Evolutionary conservation across 2,113 vertebrate species (phyloP).

Genomic region (Ochotona curzoniae): DNA sequence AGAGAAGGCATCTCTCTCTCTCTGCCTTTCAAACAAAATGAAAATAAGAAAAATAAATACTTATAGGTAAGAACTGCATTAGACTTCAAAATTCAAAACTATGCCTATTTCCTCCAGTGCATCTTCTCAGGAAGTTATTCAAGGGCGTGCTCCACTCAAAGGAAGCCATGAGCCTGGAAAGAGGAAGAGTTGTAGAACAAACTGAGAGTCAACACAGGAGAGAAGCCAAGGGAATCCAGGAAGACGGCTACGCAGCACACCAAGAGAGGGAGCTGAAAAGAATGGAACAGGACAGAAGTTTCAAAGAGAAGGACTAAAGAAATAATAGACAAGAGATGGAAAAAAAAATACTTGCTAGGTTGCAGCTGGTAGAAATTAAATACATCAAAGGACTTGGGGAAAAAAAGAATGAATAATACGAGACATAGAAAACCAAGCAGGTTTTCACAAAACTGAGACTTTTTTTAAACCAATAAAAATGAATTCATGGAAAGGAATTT

Average conservation of each 20-base stretch:
- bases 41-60: not conserved
- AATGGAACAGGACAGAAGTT: not conserved
- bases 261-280: not conserved
- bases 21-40: no score
- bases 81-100: not conserved
- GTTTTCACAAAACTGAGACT: not conserved
- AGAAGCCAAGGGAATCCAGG: not conserved
- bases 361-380: not conserved
- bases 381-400: not conserved
- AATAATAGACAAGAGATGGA: not conserved
- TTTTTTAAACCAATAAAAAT: not conserved
- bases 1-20: no score
- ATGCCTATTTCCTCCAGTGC: not conserved
- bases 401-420: not conserved
- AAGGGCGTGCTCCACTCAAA: conserved; percentile 49
- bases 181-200: conserved; percentile 7
- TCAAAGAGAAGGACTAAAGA: not conserved
- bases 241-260: not conserved
- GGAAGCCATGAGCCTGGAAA: conserved; percentile 32
- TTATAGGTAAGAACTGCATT: not conserved
- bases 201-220: not conserved
- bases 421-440: not conserved
- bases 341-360: not conserved
- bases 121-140: conserved; percentile 30
- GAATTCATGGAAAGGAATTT: not conserved